Conservation (phyloP, 2,113 vertebrate genomes). For the Sisor rabdophorus region DNA sequence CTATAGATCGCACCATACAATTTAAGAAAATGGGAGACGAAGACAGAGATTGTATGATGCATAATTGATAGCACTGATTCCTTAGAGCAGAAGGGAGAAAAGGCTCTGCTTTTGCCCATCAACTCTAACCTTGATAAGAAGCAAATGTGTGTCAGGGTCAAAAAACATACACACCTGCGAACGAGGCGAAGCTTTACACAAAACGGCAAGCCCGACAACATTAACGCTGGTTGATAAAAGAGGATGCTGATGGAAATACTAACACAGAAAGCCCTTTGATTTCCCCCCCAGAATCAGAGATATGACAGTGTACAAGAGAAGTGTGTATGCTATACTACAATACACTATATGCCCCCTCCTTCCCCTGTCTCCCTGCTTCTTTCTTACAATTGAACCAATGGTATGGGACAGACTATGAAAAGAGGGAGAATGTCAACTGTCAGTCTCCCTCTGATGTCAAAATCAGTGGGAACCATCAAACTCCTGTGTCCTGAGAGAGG, state of each 20-base stretch:
- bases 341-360: constrained; percentile 31
- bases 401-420: constrained; percentile 65
- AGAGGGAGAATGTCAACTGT: constrained; percentile 77
- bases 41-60: constrained; percentile 2
- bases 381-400: constrained; percentile 67
- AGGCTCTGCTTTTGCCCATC: constrained; percentile 5
- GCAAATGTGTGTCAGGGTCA: neutral
- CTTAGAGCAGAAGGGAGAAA: constrained; percentile 25
- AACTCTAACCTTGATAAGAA: constrained; percentile 40
- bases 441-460: constrained; percentile 62
- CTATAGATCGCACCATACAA: too few species aligned
- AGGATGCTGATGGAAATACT: constrained; percentile 14
- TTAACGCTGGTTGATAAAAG: constrained; percentile 6
- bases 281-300: constrained; percentile 37
- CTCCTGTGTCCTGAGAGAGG: constrained; percentile 53
- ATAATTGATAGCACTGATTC: neutral
- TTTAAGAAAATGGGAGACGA: constrained; percentile 3
- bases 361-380: constrained; percentile 13
- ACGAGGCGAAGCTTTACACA: neutral
- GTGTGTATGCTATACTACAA: constrained; percentile 23
- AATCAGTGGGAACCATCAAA: constrained; percentile 69
- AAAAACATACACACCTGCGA: constrained; percentile 22
- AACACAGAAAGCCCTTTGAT: constrained; percentile 7
- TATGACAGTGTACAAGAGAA: constrained; percentile 36
- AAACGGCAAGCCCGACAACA: constrained; percentile 17